Evolutionary conservation across 2,888 invertebrate species (phyloP).

Genomic region (Orchesellides sinensis): DNA sequence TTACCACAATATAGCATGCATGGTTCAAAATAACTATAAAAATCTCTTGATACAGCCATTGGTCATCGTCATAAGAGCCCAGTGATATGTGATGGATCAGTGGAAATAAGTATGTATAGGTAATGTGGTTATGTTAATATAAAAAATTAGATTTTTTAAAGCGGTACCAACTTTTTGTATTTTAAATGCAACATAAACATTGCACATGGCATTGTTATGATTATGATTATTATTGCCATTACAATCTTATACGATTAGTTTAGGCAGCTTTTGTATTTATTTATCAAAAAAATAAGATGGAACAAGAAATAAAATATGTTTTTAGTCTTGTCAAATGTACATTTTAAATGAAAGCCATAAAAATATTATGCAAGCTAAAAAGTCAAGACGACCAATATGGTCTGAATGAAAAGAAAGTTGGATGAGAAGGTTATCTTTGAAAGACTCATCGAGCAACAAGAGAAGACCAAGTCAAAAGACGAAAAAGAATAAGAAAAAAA

Average conservation of each 20-base stretch:
- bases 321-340: conserved; percentile 26
- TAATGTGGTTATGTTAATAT: conserved; percentile 12
- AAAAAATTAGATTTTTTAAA: too few relatives aligned
- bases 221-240: not conserved
- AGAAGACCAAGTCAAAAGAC: conserved; percentile 16
- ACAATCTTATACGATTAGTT: too few relatives aligned
- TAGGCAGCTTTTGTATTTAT: too few relatives aligned
- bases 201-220: not conserved
- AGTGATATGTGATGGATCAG: conserved; percentile 11
- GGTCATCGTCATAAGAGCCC: conserved; percentile 37
- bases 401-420: conserved; percentile 1
- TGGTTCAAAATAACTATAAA: too few relatives aligned
- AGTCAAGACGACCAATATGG: not conserved
- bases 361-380: conserved; percentile 29
- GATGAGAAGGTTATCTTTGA: not conserved
- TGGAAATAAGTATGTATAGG: not conserved
- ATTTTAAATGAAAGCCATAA: conserved; percentile 55
- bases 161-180: not conserved
- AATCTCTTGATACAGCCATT: conserved; percentile 42
- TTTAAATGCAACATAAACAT: not conserved
- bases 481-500: conserved; percentile 57
- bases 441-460: conserved; percentile 17
- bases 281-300: too few relatives aligned
- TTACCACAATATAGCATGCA: too few relatives aligned
- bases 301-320: too few relatives aligned